These are phyloP conservation scores for Hystrix cristata DNA, from an alignment of 2,113 vertebrate genomes.

Conservation along the genomic window DNA sequence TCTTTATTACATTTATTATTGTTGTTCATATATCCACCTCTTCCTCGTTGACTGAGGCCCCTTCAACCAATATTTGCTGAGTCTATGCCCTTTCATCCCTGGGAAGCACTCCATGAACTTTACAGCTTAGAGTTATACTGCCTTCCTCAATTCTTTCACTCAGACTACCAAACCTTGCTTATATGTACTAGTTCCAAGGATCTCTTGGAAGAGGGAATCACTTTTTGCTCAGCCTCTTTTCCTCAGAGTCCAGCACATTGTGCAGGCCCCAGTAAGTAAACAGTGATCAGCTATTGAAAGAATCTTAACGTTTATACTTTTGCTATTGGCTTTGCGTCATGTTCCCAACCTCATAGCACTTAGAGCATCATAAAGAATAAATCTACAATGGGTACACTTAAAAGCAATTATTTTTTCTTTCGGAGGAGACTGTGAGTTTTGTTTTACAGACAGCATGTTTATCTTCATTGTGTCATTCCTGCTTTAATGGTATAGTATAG, in stretches of 20 bases:
- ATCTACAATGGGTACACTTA: neutral
- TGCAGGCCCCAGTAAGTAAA: neutral
- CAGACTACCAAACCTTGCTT: neutral
- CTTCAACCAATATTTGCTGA: neutral
- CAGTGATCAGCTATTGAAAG: neutral
- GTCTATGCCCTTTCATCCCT: neutral
- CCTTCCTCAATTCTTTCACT: neutral
- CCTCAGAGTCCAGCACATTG: neutral
- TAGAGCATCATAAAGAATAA: conserved; percentile 3
- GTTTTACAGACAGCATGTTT: neutral
- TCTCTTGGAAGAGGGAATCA: neutral
- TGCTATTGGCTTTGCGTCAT: neutral
- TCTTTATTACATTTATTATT: neutral
- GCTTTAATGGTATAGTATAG: neutral
- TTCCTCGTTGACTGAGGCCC: neutral
- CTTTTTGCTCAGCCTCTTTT: neutral
- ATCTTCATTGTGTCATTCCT: neutral
- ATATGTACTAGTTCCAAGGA: neutral
- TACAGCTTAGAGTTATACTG: neutral
- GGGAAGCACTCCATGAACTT: neutral
- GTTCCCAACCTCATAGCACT: neutral
- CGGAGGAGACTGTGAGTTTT: neutral
- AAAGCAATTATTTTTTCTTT: neutral
- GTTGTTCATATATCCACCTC: neutral
- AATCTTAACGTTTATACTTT: neutral